Evolutionary conservation across 1,140 invertebrate species (phyloP), one percentile per base, ranked within the genome.

Genomic region (Leptopilina clavipes): DNA sequence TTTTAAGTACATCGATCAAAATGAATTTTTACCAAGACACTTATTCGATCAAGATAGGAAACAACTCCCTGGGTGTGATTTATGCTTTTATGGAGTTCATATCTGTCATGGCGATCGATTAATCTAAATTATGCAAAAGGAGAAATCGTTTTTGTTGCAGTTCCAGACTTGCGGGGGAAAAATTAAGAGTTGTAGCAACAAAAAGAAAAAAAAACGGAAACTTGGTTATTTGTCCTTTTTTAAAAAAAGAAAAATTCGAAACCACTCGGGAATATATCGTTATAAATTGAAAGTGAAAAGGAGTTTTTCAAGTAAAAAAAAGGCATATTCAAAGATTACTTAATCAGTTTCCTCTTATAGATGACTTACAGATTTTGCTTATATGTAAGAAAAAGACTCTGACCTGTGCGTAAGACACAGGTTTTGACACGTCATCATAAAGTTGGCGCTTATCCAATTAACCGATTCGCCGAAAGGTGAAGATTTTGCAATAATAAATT

Each of bases 401-500:
- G 54, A 59, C 54, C 18, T 25, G 54, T 59, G 18, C 7, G 7
- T 18, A 59, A 19, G 18, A 11, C 8, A 65, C 19, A 3, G 12
- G 19, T 19, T 65, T 65, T 19, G 19, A 65, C 11, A 65, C 56
- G 22, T 65, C 11, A 14, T 65, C 22, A 65, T 5, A 3, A 65
- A 31, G 5, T 31, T 31, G 56, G 56, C 56, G 25, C 19, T 25
- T 65, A 25, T 65, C 19, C 56, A 65, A 65, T 65, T 65, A 65
- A 65, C 19, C 18, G 56, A 65, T 65, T 65, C 22, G 56, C 25
- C 56, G 56, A 65, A 65, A 65, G 56, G 56, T 65, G 19, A 65
- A 12, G 5, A 3, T 65, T 19, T 25, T 65, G 56, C 56, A 25
- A 65, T 65, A 11, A 12, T 25, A 31, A 65, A 19, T 6, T 65